Conservation (phyloP, 1,140 invertebrate species). For the Vanessa atalanta region DNA sequence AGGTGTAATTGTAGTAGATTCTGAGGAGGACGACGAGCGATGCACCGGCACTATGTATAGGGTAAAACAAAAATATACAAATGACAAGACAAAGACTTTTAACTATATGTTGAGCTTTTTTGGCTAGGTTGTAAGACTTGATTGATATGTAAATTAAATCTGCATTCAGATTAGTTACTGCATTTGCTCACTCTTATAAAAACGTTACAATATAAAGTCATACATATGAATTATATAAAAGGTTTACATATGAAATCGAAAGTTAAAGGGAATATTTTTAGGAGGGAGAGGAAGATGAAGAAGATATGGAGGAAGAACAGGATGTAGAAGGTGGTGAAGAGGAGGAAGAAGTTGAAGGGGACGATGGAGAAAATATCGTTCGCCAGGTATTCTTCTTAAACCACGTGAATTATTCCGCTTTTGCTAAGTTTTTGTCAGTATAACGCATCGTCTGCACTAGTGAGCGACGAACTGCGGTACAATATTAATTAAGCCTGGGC, state of each 20-base stretch:
- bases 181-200: too few relatives aligned
- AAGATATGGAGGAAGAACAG: conserved; percentile 78
- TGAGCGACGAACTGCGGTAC: too few relatives aligned
- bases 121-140: too few relatives aligned
- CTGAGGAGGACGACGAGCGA: conserved; percentile 73
- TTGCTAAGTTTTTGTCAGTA: too few relatives aligned
- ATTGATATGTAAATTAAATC: too few relatives aligned
- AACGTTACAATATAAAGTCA: background rate
- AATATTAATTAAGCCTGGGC: too few relatives aligned
- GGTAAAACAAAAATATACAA: conserved; percentile 41
- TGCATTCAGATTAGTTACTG: too few relatives aligned
- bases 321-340: conserved; percentile 81
- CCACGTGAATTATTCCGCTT: too few relatives aligned
- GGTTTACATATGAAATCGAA: background rate
- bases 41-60: conserved; percentile 75
- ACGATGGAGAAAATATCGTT: conserved; percentile 61
- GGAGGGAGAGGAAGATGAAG: conserved; percentile 74
- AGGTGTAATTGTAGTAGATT: conserved; percentile 87
- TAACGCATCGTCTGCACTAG: too few relatives aligned
- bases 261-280: conserved; percentile 22
- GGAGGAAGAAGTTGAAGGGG: conserved; percentile 82
- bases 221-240: background rate
- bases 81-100: too few relatives aligned
- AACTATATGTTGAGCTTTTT: background rate
- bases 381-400: conserved; percentile 46